phyloP scores from a whole-genome alignment of 1,140 invertebrate genomes.

The Oedothorax gibbosus region DNA sequence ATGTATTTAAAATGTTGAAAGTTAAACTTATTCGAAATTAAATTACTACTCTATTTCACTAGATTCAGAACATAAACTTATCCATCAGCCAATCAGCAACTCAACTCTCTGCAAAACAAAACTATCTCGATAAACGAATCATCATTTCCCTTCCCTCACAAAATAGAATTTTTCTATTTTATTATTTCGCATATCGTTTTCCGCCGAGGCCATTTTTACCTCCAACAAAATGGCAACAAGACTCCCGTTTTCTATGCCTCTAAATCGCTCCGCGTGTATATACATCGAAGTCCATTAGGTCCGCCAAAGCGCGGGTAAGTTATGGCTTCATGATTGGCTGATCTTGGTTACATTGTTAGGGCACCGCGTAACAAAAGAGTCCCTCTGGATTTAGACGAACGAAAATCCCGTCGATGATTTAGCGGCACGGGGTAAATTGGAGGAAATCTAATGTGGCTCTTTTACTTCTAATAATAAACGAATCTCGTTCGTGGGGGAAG shows the following conservation, averaged over 20 bases:
- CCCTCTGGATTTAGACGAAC: constrained; percentile 45
- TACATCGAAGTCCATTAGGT: constrained; percentile 58
- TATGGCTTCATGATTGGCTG: constrained; percentile 60
- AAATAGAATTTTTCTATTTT: background rate
- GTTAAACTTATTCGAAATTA: no score
- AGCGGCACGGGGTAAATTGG: constrained; percentile 56
- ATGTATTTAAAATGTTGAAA: no score
- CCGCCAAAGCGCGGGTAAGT: constrained; percentile 46
- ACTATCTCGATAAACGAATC: no score
- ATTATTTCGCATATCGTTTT: constrained; percentile 11
- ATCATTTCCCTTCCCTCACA: no score
- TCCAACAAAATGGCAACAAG: no score
- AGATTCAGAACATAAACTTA: no score
- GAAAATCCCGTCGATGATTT: constrained; percentile 58
- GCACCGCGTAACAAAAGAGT: constrained; percentile 57
- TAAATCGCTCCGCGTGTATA: constrained; percentile 19
- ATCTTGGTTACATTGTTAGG: constrained; percentile 59
- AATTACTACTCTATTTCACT: no score
- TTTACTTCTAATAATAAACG: constrained; percentile 59
- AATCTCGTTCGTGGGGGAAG: constrained; percentile 50
- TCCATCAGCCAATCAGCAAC: no score
- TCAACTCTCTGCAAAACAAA: no score
- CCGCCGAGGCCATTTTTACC: no score
- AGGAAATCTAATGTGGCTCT: constrained; percentile 60
- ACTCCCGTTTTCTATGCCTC: no score